A percentile compares a stretch with the other conserved stretches of the same genome.
Conservation (phyloP, 92 coral and sea anemone species). For the Meandrina meandrites region DNA sequence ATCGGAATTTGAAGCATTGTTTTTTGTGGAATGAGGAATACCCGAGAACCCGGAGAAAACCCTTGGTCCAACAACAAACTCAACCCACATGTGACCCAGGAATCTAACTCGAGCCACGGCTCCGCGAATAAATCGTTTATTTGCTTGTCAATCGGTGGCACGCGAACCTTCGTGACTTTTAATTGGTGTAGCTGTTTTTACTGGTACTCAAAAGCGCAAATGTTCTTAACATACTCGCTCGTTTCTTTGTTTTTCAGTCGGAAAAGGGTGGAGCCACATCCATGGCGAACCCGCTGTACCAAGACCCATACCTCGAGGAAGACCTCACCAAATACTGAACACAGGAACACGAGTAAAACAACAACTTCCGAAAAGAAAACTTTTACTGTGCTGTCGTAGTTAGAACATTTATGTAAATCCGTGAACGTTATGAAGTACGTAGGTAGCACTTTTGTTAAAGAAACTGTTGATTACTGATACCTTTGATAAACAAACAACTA, state of each 20-base stretch:
- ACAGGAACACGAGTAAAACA: not conserved
- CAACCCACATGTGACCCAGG: too few relatives aligned
- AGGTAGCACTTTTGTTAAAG: not conserved
- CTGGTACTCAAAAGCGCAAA: not conserved
- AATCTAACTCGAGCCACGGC: too few relatives aligned
- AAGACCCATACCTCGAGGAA: conserved; percentile 97
- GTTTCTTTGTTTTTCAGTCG: conserved; percentile 50
- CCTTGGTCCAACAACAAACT: too few relatives aligned
- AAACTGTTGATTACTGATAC: not conserved
- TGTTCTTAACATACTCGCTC: not conserved
- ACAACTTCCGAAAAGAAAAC: not conserved
- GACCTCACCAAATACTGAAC: conserved; percentile 74
- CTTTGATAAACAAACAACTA: not conserved
- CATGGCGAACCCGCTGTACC: conserved; percentile 98
- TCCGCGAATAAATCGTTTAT: too few relatives aligned
- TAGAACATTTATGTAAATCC: not conserved
- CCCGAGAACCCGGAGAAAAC: too few relatives aligned
- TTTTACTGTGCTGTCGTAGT: not conserved
- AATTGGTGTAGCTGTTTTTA: not conserved
- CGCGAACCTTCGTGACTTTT: too few relatives aligned
- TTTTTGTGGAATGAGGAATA: too few relatives aligned
- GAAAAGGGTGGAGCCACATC: conserved; percentile 96
- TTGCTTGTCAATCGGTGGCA: too few relatives aligned
- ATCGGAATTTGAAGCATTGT: too few relatives aligned
- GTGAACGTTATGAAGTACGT: not conserved